Base-by-base conservation (phyloP, 2,113 vertebrate species). In the Microtus ochrogaster region DNA sequence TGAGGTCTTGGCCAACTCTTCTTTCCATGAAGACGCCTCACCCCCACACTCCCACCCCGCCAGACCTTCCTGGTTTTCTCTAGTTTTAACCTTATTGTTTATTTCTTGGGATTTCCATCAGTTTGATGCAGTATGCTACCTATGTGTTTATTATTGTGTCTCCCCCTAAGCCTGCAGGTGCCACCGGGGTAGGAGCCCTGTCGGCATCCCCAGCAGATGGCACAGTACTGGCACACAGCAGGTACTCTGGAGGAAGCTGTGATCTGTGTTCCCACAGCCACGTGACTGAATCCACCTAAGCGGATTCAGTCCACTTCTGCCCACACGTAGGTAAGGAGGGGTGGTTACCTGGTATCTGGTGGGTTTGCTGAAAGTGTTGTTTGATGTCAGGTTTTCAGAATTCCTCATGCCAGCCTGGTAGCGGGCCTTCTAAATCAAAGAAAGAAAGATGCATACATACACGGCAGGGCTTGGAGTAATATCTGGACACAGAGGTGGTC, bases 291-390 rank as follows among this genome's bases (percentile, higher is more conserved):
- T 3, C 47, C 21, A 0, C 28, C 73, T 70, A 28, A 39, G 52
- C 5, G 47, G 66, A 1, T 52, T 52, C 49, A 14, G 3, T n/a
- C 66, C 19, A 7, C 73, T 44, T 79, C n/a, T 70, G 49, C 55
- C 7, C 5, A 0, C 24, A 30, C 41, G 7, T 87, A 58, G 83
- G 81, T 78, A 61, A 39, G 22, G 82, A 39, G 22, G 82, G 7
- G n/a, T 36, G 5, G 39, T 98, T 98, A 99, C 99, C 99, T 99
- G 99, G 83, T 99, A 99, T 98, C 99, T 99, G 10, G 99, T 99
- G 58, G 99, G 99, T 96, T 99, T 99, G 98, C 99, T 99, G 96
- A 99, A 99, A 74, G 99, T 98, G 21, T 99, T 99, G 97, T 98
- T 99, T 91, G 98, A 98, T 13, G 99, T 98, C 98, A 99, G 99